These are phyloP conservation scores for Camelus dromedarius DNA, from an alignment of 2,113 vertebrate genomes.

Conservation along the genomic window DNA sequence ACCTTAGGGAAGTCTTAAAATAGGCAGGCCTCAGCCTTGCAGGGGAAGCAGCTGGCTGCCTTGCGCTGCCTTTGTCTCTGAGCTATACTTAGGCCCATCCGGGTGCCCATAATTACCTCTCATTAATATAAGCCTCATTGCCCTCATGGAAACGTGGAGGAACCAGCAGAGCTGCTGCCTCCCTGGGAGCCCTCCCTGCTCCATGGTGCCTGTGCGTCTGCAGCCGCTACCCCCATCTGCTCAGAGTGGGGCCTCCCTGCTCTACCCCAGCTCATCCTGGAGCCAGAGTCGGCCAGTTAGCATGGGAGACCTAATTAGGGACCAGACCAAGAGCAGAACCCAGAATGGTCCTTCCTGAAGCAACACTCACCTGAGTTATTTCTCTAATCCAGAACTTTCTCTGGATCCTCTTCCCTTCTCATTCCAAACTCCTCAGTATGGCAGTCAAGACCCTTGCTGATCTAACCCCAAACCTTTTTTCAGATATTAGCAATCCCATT, in stretches of 20 bases:
- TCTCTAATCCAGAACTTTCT: conserved; percentile 5
- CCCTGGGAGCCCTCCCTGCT: not conserved
- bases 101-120: conserved; percentile 84
- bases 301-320: not conserved
- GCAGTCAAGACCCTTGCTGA: not conserved
- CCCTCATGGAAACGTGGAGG: conserved; percentile 73
- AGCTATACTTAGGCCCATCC: conserved; percentile 79
- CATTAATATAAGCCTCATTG: conserved; percentile 85
- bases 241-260: not conserved
- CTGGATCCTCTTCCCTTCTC: not conserved
- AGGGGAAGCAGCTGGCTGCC: conserved; percentile 74
- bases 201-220: not conserved
- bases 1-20: conserved; percentile 76
- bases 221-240: not conserved
- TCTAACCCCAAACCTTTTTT: not conserved
- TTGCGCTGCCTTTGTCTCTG: conserved; percentile 68
- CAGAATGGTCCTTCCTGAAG: conserved; percentile 7
- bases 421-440: not conserved
- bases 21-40: conserved; percentile 10
- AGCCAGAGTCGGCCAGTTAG: not conserved
- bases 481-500: not conserved
- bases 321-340: not conserved
- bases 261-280: not conserved
- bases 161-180: conserved; percentile 69
- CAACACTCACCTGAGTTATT: not conserved